Conservation (phyloP, 2,797 vertebrate species). For the Rhinichthys osculus region DNA sequence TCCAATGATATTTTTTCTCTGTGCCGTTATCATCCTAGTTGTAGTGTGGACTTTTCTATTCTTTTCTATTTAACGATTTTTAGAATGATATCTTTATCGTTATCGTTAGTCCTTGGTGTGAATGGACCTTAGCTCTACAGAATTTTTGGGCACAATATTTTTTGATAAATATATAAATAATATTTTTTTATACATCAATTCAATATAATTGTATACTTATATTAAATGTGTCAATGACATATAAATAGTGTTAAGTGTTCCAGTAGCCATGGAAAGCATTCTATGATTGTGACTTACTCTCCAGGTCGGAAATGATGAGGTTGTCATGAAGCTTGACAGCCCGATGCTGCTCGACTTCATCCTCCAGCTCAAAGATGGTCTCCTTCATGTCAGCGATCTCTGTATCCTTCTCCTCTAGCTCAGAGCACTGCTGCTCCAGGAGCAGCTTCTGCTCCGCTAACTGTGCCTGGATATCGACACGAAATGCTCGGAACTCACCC, state of each 20-base stretch:
- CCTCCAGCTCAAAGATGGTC: slow-evolving; percentile 88
- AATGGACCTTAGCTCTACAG: neutral
- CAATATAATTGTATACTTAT: neutral
- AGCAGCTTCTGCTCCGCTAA: slow-evolving; percentile 81
- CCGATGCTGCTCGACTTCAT: slow-evolving; percentile 89
- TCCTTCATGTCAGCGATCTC: slow-evolving; percentile 89
- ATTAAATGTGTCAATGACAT: neutral
- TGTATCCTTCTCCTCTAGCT: slow-evolving; percentile 84
- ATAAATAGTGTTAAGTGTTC: neutral
- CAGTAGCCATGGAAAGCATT: neutral
- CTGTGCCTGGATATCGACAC: slow-evolving; percentile 85
- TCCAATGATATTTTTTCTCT: too few relatives aligned
- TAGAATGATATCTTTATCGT: neutral
- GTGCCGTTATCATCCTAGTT: neutral
- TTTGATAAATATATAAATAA: neutral
- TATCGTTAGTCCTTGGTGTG: neutral
- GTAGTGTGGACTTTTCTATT: neutral
- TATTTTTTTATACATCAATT: neutral
- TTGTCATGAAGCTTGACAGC: slow-evolving; percentile 90
- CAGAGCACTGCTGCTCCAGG: slow-evolving; percentile 82
- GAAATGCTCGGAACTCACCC: slow-evolving; percentile 83
- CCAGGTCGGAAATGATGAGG: slow-evolving; percentile 87
- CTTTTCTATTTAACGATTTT: neutral
- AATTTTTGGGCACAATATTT: neutral
- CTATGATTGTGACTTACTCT: slow-evolving; percentile 78